Base-by-base conservation (phyloP, 2,113 vertebrate species). In the Amazona vittata region DNA sequence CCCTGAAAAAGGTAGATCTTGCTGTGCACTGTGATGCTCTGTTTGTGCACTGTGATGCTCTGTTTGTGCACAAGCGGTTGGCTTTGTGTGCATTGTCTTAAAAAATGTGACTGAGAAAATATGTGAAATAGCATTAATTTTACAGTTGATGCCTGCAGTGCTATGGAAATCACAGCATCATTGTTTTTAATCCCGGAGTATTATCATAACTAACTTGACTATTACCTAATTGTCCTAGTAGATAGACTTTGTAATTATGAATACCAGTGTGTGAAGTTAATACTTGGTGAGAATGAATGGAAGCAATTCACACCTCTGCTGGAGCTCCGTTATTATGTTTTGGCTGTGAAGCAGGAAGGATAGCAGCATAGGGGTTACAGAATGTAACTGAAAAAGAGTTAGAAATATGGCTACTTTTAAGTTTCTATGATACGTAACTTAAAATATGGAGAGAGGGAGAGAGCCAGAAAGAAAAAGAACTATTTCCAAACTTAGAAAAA, bases 251-350 rank as follows among this genome's bases (percentile, higher is more conserved):
- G 95, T 94, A 96, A 96, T 89, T 89, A 79, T 93, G 94, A 95
- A 97, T 93, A 73, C 91, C 93, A 94, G 78, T n/a, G 89, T 94
- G 77, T 95, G 97, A 96, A 95, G 94, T 96, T 98, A 96, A 93
- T 96, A 75, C 90, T 95, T 39, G 49, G 88, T 93, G 96, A 96
- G 97, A 95, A 93, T 92, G 96, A 96, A 94, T 95, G 93, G 93
- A 89, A 95, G 96, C 94, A 98, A 97, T 98, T 98, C 95, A 86
- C 97, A 96, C 94, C 97, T 98, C 97, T 95, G 96, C 93, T 95
- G 78, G 91, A 73, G 83, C 86, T 94, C 87, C 94, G 25, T 96
- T 88, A 92, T 64, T 97, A 89, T 93, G 69, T 87, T 96, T 94
- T 96, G 94, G 94, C 97, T 95, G 91, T 1, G 2, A 83, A 76